These are phyloP conservation scores for Tenualosa ilisha DNA, from an alignment of 2,797 vertebrate genomes.

Conservation along the genomic window DNA sequence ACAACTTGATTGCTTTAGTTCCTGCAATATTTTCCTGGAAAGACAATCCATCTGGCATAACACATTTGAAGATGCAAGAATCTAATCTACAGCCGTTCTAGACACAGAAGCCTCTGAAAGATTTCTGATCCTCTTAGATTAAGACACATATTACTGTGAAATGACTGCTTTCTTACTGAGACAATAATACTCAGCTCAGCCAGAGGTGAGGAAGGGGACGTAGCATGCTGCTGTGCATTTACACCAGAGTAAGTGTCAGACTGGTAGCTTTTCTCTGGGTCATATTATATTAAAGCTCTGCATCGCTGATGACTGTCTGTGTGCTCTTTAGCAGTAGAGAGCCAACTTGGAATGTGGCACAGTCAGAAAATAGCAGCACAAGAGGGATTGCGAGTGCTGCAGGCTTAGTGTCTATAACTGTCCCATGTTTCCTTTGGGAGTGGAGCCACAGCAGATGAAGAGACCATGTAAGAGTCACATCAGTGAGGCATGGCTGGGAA, in stretches of 20 bases:
- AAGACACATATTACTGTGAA: not conserved
- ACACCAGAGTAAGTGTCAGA: not conserved
- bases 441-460: conserved; percentile 1
- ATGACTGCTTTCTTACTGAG: not conserved
- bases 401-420: conserved; percentile 15
- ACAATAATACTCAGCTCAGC: not conserved
- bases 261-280: not conserved
- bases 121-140: not conserved
- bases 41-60: not conserved
- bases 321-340: not conserved
- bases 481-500: conserved; percentile 14
- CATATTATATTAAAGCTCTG: conserved; percentile 24
- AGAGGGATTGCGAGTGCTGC: not conserved
- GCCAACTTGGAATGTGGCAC: not conserved
- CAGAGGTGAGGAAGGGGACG: not conserved
- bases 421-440: conserved; percentile 22
- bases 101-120: not conserved
- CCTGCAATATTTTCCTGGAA: not conserved
- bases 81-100: not conserved
- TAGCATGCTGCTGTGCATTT: not conserved
- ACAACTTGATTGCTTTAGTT: conserved; percentile 18
- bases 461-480: conserved; percentile 31
- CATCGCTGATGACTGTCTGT: not conserved
- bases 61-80: not conserved
- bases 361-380: conserved; percentile 10